Evolutionary conservation across 2,888 invertebrate species (phyloP).

Genomic region (Xestoiulus laeticollis): DNA sequence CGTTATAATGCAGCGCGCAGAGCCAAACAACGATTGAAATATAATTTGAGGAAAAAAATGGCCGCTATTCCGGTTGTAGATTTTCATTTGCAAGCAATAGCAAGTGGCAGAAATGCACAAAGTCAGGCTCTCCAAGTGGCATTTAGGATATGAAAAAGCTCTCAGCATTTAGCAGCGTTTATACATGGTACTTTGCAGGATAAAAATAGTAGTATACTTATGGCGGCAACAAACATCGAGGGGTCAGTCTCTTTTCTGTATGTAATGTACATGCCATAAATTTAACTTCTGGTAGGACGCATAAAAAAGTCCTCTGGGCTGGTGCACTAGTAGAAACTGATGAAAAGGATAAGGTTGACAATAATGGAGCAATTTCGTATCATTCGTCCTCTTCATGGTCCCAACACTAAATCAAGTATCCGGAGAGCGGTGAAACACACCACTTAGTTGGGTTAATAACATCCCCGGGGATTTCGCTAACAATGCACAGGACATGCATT

Average conservation of each 20-base stretch:
- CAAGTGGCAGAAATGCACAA: not conserved
- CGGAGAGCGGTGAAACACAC: conserved; percentile 44
- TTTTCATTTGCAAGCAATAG: not conserved
- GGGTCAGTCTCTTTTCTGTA: not conserved
- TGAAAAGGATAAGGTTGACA: conserved; percentile 47
- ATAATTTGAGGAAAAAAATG: not conserved
- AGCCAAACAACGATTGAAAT: not conserved
- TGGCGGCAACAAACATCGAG: conserved; percentile 32
- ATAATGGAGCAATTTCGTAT: conserved; percentile 43
- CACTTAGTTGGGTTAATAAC: conserved; percentile 44
- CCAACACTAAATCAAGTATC: conserved; percentile 45
- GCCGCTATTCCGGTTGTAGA: conserved; percentile 19
- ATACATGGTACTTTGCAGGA: not conserved
- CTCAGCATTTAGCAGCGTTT: conserved; percentile 41
- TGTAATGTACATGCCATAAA: conserved; percentile 35
- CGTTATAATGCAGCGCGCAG: not conserved
- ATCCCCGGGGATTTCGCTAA: conserved; percentile 43
- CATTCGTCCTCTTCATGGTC: conserved; percentile 44
- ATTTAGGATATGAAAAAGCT: conserved; percentile 37
- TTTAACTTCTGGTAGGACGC: conserved; percentile 40
- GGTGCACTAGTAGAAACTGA: conserved; percentile 32
- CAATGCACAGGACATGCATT: conserved; percentile 45
- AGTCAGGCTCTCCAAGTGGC: not conserved
- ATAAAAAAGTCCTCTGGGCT: not conserved
- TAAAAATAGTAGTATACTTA: not conserved